Evolutionary conservation across 2,888 invertebrate genomes (phyloP).

Genomic region (Augochlorella aurata): DNA sequence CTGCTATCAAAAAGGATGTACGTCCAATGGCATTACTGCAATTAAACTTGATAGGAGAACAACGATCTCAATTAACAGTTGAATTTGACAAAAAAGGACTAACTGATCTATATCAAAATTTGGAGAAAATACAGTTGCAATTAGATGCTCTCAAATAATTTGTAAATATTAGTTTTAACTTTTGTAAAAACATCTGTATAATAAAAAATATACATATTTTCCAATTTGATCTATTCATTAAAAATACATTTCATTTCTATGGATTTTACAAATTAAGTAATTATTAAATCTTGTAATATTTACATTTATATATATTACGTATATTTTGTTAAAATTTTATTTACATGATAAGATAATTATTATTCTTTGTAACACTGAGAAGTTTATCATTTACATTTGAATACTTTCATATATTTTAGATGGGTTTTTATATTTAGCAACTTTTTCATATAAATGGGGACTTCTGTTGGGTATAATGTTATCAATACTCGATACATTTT

Average conservation of each 20-base stretch:
- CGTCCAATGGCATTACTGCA: conserved; percentile 75
- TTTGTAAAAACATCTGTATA: conserved; percentile 43
- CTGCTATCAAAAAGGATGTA: conserved; percentile 70
- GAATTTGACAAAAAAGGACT: conserved; percentile 76
- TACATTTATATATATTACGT: not conserved
- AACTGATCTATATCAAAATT: conserved; percentile 71
- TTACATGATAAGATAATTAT: not conserved
- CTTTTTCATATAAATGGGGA: conserved; percentile 68
- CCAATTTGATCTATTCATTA: conserved; percentile 25
- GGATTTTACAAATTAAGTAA: not conserved
- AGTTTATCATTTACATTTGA: not conserved
- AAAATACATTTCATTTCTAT: conserved; percentile 32
- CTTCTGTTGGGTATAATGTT: conserved; percentile 71
- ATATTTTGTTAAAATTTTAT: conserved; percentile 11
- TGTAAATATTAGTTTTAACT: conserved; percentile 16
- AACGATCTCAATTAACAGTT: conserved; percentile 70
- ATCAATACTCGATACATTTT: conserved; percentile 46
- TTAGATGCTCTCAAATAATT: conserved; percentile 75
- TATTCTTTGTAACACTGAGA: not conserved
- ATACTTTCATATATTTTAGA: conserved; percentile 37
- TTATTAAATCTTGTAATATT: not conserved
- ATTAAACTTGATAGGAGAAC: conserved; percentile 69
- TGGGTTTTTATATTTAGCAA: conserved; percentile 63
- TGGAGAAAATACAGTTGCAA: conserved; percentile 77
- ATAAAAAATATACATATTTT: conserved; percentile 50